Evolutionary conservation across 2,113 vertebrate species (phyloP).

Genomic region (Nesoenas mayeri): DNA sequence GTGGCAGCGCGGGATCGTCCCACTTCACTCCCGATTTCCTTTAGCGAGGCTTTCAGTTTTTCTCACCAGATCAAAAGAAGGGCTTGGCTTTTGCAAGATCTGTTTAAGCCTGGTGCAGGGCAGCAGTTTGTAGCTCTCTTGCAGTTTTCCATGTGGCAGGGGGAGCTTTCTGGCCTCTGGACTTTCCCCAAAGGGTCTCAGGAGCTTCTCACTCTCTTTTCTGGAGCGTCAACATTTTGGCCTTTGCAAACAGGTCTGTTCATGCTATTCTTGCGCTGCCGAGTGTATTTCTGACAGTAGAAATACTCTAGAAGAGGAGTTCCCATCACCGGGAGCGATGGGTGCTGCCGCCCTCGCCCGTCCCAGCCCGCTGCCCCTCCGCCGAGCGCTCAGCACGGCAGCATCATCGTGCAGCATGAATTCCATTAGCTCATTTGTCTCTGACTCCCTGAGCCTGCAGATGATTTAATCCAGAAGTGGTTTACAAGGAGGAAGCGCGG

Average conservation of each 20-base stretch:
- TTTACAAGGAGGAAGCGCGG: neutral
- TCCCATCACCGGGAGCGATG: neutral
- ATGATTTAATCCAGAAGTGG: conserved; percentile 18
- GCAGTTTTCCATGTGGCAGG: neutral
- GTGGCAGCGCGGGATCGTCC: accelerated
- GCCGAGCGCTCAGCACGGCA: neutral
- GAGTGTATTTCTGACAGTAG: neutral
- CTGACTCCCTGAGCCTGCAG: conserved; percentile 17
- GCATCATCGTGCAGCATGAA: conserved; percentile 1
- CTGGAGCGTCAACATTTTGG: neutral
- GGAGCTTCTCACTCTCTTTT: neutral
- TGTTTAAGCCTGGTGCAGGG: neutral
- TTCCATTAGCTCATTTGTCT: conserved; percentile 56
- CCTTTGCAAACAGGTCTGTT: neutral
- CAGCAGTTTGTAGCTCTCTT: neutral
- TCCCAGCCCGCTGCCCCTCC: neutral
- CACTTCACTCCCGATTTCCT: accelerated
- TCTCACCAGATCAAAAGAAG: neutral
- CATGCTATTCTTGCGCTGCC: neutral
- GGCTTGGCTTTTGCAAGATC: neutral
- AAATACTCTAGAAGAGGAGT: neutral
- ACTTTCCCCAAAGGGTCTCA: neutral
- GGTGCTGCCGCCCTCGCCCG: neutral
- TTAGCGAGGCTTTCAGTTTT: neutral
- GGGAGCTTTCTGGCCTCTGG: neutral